Conservation (phyloP, 2,113 vertebrate genomes). For the Pomatorhinus ruficollis region DNA sequence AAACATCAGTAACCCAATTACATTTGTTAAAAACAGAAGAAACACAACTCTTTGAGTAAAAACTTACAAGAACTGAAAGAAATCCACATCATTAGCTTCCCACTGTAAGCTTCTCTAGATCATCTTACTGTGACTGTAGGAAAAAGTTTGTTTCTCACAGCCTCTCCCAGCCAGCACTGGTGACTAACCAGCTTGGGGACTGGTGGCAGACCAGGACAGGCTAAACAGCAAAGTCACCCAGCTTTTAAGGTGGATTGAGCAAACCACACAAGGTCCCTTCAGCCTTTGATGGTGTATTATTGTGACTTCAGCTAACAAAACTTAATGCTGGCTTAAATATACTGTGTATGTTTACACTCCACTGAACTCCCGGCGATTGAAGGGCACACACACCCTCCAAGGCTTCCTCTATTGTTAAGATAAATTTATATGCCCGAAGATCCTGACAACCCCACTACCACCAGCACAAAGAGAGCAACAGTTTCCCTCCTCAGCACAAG, state of each 20-base stretch:
- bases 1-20: background rate
- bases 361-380: background rate
- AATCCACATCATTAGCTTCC: background rate
- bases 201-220: background rate
- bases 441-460: background rate
- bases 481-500: background rate
- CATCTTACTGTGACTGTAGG: background rate
- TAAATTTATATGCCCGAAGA: background rate
- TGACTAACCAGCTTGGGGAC: background rate
- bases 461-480: background rate
- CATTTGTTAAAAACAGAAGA: background rate
- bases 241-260: conserved; percentile 31
- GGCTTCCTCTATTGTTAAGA: background rate
- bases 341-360: conserved; percentile 13
- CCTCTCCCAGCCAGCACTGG: background rate
- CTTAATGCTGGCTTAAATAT: conserved; percentile 32
- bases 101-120: background rate
- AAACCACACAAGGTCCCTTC: background rate
- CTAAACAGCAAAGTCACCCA: background rate
- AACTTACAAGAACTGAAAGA: conserved; percentile 11
- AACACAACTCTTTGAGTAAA: background rate
- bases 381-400: background rate
- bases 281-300: background rate
- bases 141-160: background rate
- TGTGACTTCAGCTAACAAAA: background rate